A percentile compares a stretch with the other conserved stretches of the same genome.
phyloP scores from a whole-genome alignment of 2,888 invertebrate genomes.

The Xanthorhoe spadicearia region DNA sequence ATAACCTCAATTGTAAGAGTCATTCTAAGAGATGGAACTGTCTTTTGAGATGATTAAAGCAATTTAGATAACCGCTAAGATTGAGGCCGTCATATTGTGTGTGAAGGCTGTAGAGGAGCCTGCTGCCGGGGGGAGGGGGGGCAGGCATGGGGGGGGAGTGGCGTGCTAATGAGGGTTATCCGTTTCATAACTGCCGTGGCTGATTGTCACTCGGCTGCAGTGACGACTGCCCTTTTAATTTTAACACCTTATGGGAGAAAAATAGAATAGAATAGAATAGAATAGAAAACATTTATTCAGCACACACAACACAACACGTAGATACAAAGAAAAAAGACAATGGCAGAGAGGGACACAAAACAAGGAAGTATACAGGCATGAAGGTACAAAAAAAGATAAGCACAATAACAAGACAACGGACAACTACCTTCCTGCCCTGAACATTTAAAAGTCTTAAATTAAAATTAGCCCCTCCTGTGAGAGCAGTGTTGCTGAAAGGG shows the following conservation, averaged over 20 bases:
- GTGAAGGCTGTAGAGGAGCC: background rate
- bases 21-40: background rate
- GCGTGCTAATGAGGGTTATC: slow-evolving; percentile 5
- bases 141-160: background rate
- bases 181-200: background rate
- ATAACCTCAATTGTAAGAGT: slow-evolving; percentile 1
- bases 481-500: too few relatives aligned
- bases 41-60: slow-evolving; percentile 1
- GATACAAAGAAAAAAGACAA: too few relatives aligned
- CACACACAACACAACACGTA: too few relatives aligned
- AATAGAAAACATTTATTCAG: too few relatives aligned
- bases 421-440: too few relatives aligned
- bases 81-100: background rate
- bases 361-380: too few relatives aligned
- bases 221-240: background rate
- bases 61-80: slow-evolving; percentile 6
- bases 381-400: too few relatives aligned
- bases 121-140: background rate
- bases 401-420: too few relatives aligned
- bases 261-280: too few relatives aligned
- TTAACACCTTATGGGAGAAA: background rate
- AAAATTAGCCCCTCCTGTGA: too few relatives aligned
- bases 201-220: background rate
- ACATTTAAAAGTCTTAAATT: too few relatives aligned
- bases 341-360: too few relatives aligned